These are phyloP conservation scores for Mycetomoellerius zeteki DNA, from an alignment of 1,140 invertebrate genomes.

Conservation along the genomic window DNA sequence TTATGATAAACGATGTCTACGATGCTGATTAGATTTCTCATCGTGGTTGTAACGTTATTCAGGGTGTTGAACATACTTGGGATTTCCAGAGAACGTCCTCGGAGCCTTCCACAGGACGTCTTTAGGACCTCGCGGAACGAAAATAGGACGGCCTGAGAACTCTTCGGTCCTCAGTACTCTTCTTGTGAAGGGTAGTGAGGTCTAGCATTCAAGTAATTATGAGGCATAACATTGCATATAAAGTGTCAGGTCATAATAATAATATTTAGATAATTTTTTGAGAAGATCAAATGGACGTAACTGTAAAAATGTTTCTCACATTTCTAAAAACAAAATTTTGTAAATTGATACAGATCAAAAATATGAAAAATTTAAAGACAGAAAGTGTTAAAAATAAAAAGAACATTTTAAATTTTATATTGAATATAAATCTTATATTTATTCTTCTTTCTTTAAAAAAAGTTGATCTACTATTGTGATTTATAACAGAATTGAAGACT, in stretches of 20 bases:
- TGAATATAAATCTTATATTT: slow-evolving; percentile 23
- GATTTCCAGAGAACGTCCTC: too few species aligned
- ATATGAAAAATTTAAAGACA: neutral
- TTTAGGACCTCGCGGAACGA: too few species aligned
- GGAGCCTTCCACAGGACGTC: too few species aligned
- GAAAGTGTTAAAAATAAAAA: neutral
- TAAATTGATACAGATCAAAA: neutral
- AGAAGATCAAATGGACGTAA: neutral
- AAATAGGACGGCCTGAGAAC: too few species aligned
- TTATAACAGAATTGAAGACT: too few species aligned
- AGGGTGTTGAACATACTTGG: too few species aligned
- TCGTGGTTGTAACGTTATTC: neutral
- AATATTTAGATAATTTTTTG: neutral
- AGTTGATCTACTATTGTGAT: too few species aligned
- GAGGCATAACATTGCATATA: neutral
- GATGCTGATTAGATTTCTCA: slow-evolving; percentile 27
- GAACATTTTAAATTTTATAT: neutral
- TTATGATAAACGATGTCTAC: slow-evolving; percentile 19
- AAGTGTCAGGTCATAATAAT: neutral
- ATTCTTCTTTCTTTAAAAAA: neutral
- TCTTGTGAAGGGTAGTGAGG: neutral
- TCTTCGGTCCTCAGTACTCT: too few species aligned
- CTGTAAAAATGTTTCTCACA: neutral
- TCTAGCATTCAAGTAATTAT: neutral
- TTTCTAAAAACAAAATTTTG: neutral